Evolutionary conservation across 2,113 vertebrate genomes (phyloP), one percentile per base, ranked within the genome.

Genomic region (Pollachius pollachius): DNA sequence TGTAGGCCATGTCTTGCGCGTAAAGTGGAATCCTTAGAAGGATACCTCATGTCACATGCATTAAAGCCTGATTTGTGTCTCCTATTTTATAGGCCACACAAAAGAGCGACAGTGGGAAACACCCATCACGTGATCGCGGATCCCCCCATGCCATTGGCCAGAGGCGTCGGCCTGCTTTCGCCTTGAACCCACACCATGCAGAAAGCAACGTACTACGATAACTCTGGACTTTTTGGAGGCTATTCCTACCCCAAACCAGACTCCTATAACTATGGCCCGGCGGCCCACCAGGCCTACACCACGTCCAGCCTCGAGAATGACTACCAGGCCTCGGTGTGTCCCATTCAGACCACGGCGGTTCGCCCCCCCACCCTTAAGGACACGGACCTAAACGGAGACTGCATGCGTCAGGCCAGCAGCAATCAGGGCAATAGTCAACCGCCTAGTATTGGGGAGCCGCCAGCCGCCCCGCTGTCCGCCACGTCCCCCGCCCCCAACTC

Each of bases 171-270:
- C 88, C 92, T 91, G 89, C 91, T 93, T 91, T 92, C 91, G 85
- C 90, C 92, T 89, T 93, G 89, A 93, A 94, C 91, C 83, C 83
- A 83, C 92, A 96, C 83, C 82, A 99, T 99, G 97, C 97, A 99
- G 95, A 99, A 99, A 93, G 92, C 96, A 77, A 95, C 96, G 78
- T 99, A 98, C 77, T 99, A 98, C 94, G 97, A 99, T 80, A 97
- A 97, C 87, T 84, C 96, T 80, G 96, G 95, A 92, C 95, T 98
- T 74, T 98, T 98, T 85, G 96, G 96, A 88, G 94, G 94, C 79
- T 99, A 99, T 86, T 93, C 90, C 25, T 99, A 98, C 89, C 86
- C 95, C 87, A 98, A 98, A 84, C 92, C 96, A 61, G 96, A 98
- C 72, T 91, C 95, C 17, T 98, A 97, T 75, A 93, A 88, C 81